These are phyloP conservation scores for Microchrysa polita DNA, from an alignment of 2,888 invertebrate genomes.

Conservation along the genomic window DNA sequence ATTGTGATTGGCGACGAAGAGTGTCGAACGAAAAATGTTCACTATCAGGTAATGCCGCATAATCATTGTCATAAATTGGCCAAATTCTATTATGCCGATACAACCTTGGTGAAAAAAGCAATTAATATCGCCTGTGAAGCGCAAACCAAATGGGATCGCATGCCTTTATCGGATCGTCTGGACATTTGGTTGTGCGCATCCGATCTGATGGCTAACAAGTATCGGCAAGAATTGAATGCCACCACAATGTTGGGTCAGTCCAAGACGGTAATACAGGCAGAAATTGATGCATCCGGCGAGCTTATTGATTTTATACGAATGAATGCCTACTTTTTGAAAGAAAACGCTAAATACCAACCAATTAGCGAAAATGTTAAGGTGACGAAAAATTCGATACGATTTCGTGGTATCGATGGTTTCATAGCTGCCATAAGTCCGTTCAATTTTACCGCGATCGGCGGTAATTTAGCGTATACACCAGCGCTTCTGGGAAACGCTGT, in stretches of 20 bases:
- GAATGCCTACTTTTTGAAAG: slow-evolving; percentile 84
- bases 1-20: slow-evolving; percentile 96
- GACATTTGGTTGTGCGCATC: slow-evolving; percentile 89
- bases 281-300: slow-evolving; percentile 96
- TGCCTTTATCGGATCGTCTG: slow-evolving; percentile 81
- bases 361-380: slow-evolving; percentile 81
- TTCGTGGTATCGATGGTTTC: slow-evolving; percentile 96
- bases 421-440: slow-evolving; percentile 97
- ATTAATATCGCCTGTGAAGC: slow-evolving; percentile 82
- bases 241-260: slow-evolving; percentile 97
- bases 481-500: slow-evolving; percentile 90
- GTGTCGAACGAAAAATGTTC: slow-evolving; percentile 77
- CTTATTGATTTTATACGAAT: slow-evolving; percentile 93
- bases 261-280: slow-evolving; percentile 96
- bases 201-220: slow-evolving; percentile 86
- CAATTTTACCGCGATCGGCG: slow-evolving; percentile 99
- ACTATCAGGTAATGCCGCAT: slow-evolving; percentile 89
- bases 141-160: slow-evolving; percentile 89
- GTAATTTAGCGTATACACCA: slow-evolving; percentile 91
- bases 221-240: slow-evolving; percentile 90
- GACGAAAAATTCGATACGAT: slow-evolving; percentile 84
- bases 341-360: slow-evolving; percentile 89
- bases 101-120: slow-evolving; percentile 83
- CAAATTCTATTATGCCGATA: slow-evolving; percentile 90
- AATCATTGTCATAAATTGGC: slow-evolving; percentile 89